Percentiles rank a stretch among this genome's conserved stretches.
Conservation (phyloP, 92 coral and sea anemone genomes). For the Actinostola sp. region DNA sequence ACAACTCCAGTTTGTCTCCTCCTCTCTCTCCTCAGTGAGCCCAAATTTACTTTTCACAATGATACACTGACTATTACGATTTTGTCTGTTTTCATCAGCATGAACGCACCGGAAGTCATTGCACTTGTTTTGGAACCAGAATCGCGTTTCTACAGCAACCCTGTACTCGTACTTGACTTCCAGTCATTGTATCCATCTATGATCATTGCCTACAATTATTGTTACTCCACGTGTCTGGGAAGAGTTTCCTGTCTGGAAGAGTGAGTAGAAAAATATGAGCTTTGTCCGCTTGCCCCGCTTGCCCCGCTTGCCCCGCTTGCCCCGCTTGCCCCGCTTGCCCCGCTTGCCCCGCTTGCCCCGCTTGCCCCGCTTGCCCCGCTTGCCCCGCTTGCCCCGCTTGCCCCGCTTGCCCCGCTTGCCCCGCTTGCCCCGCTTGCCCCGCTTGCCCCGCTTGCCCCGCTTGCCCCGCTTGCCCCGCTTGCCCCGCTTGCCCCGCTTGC, state of each 20-base stretch:
- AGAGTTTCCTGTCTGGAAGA: constrained; percentile 85
- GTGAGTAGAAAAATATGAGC: constrained; percentile 48
- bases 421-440: no score
- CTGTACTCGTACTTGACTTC: constrained; percentile 95
- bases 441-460: no score
- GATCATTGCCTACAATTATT: constrained; percentile 97
- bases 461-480: no score
- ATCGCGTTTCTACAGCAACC: constrained; percentile 91
- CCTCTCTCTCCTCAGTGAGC: no score
- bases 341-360: no score
- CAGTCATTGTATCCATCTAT: constrained; percentile 97
- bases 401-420: no score
- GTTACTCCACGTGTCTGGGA: constrained; percentile 97
- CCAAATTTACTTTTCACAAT: no score
- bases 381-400: no score
- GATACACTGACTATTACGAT: no score
- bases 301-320: background rate
- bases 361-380: no score
- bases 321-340: background rate
- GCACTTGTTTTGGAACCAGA: constrained; percentile 98
- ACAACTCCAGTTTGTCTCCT: no score
- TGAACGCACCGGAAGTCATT: constrained; percentile 94
- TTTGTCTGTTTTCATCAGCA: constrained; percentile 39
- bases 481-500: no score
- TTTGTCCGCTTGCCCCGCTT: background rate